Percentiles rank a stretch among this genome's conserved stretches.
These are phyloP conservation scores for Steinernema carpocapsae DNA, from an alignment of 2,888 invertebrate genomes.

Conservation along the genomic window DNA sequence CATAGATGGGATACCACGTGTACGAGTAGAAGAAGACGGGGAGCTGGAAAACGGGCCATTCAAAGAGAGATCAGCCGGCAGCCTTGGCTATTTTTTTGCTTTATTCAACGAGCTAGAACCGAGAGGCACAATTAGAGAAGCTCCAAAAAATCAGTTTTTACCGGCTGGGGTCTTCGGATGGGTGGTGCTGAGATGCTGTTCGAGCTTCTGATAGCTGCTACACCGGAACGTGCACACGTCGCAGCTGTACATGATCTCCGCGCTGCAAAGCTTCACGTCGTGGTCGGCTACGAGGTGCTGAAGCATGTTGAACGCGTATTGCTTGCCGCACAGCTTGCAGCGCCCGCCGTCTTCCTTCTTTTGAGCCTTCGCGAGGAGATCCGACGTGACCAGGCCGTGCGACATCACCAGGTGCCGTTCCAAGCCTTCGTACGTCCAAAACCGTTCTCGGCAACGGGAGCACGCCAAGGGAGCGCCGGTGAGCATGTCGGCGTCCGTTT, in stretches of 20 bases:
- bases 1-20: too few relatives aligned
- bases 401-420: slow-evolving; percentile 91
- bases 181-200: slow-evolving; percentile 56
- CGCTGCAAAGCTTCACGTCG: slow-evolving; percentile 63
- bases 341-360: slow-evolving; percentile 90
- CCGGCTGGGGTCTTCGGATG: slow-evolving; percentile 56
- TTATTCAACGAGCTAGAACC: too few relatives aligned
- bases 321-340: slow-evolving; percentile 89
- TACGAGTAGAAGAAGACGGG: too few relatives aligned
- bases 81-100: too few relatives aligned
- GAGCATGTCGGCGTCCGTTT: slow-evolving; percentile 56
- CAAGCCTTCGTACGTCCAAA: slow-evolving; percentile 94
- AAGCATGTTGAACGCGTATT: slow-evolving; percentile 69
- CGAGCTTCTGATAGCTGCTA: slow-evolving; percentile 61
- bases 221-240: slow-evolving; percentile 61
- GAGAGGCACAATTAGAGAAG: too few relatives aligned
- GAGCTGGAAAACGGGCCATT: too few relatives aligned
- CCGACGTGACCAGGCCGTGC: slow-evolving; percentile 90
- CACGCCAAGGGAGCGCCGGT: slow-evolving; percentile 67
- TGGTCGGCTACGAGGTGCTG: slow-evolving; percentile 68
- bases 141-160: not conserved
- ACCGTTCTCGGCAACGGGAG: slow-evolving; percentile 71
- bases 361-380: slow-evolving; percentile 93
- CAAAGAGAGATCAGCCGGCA: too few relatives aligned
- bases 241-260: slow-evolving; percentile 67